Conservation (phyloP, 2,797 vertebrate genomes). For the Melopsittacus undulatus region DNA sequence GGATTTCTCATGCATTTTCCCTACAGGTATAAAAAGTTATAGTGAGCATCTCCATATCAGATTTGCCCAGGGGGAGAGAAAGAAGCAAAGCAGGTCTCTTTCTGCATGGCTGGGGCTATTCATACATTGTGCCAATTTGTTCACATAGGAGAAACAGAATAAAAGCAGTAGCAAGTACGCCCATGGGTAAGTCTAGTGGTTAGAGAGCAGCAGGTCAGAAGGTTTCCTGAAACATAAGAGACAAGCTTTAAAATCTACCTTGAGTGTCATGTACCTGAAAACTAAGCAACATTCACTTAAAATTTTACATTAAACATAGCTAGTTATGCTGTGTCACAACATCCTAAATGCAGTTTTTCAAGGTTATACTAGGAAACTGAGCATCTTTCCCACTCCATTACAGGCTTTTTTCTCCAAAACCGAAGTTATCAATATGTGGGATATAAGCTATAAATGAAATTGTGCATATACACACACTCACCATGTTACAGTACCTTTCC, state of each 20-base stretch:
- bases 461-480: not conserved
- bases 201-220: conserved; percentile 1
- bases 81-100: not conserved
- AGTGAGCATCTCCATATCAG: not conserved
- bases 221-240: not conserved
- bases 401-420: not conserved
- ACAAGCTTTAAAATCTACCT: not conserved
- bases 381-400: not conserved
- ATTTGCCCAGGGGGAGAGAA: not conserved
- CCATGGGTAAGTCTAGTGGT: not conserved
- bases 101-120: not conserved
- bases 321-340: not conserved
- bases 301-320: not conserved
- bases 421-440: not conserved
- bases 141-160: not conserved
- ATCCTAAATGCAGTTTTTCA: not conserved
- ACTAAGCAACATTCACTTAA: not conserved
- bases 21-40: not conserved
- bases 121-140: not conserved
- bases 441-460: not conserved
- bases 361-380: not conserved
- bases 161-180: not conserved
- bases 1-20: not conserved
- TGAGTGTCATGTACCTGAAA: not conserved
- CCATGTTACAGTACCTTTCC: not conserved